Conservation (phyloP, 2,113 vertebrate genomes). For the Coptodon rendalli region DNA sequence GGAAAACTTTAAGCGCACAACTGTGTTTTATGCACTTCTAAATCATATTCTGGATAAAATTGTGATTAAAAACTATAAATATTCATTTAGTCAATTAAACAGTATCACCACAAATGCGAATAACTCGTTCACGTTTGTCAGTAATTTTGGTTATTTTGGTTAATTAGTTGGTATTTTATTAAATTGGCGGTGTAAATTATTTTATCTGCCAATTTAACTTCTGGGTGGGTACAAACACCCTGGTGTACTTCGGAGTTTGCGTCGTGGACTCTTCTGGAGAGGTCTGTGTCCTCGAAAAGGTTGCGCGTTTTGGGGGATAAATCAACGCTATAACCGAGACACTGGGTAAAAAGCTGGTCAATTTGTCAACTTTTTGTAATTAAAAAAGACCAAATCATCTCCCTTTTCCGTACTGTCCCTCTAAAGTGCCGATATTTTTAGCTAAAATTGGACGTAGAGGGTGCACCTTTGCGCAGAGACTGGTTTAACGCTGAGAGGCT, state of each 20-base stretch:
- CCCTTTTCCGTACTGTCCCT: background rate
- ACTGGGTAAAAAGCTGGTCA: background rate
- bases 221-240: background rate
- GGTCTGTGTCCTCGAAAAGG: constrained; percentile 16
- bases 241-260: constrained; percentile 13
- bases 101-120: background rate
- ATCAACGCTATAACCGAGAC: background rate
- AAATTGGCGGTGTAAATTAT: background rate
- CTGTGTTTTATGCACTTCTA: background rate
- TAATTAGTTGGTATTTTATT: background rate
- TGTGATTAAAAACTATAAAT: background rate
- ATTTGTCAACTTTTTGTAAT: constrained; percentile 8
- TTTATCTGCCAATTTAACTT: background rate
- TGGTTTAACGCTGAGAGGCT: constrained; percentile 64
- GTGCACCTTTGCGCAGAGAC: constrained; percentile 80
- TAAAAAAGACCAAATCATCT: background rate
- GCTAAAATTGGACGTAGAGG: constrained; percentile 39
- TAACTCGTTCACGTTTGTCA: background rate
- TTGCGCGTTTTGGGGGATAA: constrained; percentile 52
- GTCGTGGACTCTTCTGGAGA: constrained; percentile 35
- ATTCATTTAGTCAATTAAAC: background rate
- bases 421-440: constrained; percentile 4
- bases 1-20: background rate
- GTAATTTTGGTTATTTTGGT: background rate
- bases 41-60: background rate